These are phyloP conservation scores for Ursus arctos DNA, from an alignment of 2,113 vertebrate species.

Conservation along the genomic window DNA sequence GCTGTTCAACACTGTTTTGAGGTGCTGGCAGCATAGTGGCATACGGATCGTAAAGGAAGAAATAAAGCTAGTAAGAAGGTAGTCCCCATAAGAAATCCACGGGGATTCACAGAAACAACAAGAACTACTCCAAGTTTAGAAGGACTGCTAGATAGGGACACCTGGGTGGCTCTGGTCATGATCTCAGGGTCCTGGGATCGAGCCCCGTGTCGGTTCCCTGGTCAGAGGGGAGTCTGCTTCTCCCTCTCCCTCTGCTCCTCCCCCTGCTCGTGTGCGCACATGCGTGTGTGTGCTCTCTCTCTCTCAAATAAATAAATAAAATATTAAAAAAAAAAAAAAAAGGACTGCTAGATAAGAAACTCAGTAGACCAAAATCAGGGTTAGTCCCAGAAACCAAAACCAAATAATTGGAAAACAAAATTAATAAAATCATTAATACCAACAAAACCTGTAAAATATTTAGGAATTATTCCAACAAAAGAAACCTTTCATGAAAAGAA, in stretches of 20 bases:
- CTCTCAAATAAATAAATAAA: background rate
- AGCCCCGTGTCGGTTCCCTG: background rate
- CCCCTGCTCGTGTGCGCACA: background rate
- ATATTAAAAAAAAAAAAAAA: background rate
- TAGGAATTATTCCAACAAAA: background rate
- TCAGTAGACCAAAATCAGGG: background rate
- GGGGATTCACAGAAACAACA: background rate
- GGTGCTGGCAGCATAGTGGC: background rate
- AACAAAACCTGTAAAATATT: constrained; percentile 2
- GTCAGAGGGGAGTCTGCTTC: background rate
- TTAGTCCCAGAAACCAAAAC: background rate
- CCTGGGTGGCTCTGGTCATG: background rate
- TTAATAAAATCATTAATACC: background rate
- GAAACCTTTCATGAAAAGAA: background rate
- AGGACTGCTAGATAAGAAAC: background rate
- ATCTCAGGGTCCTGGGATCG: background rate
- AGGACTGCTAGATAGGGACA: background rate
- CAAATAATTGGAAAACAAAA: constrained; percentile 9
- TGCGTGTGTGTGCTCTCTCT: too few species aligned
- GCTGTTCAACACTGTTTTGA: background rate
- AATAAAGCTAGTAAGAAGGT: background rate
- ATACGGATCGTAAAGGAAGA: background rate
- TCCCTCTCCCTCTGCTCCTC: background rate
- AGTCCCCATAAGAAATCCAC: background rate
- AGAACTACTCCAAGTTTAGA: background rate